A percentile compares a stretch with the other conserved stretches of the same genome.
These are phyloP conservation scores for Dasypus novemcinctus DNA, from an alignment of 2,113 vertebrate species.

Conservation along the genomic window DNA sequence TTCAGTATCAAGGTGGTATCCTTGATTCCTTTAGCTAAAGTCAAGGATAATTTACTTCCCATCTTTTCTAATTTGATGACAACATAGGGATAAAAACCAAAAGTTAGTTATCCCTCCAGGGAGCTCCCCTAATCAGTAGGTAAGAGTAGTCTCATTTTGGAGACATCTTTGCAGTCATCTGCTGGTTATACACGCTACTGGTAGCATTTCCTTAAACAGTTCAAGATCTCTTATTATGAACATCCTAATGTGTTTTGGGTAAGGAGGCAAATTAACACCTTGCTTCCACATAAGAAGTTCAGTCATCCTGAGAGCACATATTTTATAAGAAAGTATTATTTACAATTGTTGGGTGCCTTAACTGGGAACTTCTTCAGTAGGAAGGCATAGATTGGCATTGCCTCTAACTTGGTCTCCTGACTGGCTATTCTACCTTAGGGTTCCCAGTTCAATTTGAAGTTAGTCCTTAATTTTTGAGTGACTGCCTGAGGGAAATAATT, in stretches of 20 bases:
- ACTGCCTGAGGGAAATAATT: background rate
- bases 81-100: background rate
- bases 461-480: background rate
- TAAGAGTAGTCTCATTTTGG: background rate
- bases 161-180: background rate
- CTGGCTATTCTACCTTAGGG: background rate
- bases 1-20: background rate
- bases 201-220: background rate
- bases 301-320: too few relatives aligned
- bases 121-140: background rate
- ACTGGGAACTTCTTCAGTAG: background rate
- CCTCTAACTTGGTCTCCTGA: background rate
- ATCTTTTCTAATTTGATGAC: background rate
- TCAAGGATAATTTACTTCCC: background rate
- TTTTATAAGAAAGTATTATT: background rate
- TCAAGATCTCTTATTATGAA: background rate
- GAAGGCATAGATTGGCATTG: background rate
- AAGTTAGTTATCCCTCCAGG: background rate
- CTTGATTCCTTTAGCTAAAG: background rate
- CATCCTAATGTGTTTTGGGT: background rate
- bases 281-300: background rate
- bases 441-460: conserved; percentile 8
- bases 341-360: background rate
- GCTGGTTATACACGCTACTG: background rate
- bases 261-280: background rate